Percentiles rank a stretch among this genome's conserved stretches.
Evolutionary conservation across 2,797 vertebrate genomes (phyloP).

Genomic region (Sparidentex hasta): DNA sequence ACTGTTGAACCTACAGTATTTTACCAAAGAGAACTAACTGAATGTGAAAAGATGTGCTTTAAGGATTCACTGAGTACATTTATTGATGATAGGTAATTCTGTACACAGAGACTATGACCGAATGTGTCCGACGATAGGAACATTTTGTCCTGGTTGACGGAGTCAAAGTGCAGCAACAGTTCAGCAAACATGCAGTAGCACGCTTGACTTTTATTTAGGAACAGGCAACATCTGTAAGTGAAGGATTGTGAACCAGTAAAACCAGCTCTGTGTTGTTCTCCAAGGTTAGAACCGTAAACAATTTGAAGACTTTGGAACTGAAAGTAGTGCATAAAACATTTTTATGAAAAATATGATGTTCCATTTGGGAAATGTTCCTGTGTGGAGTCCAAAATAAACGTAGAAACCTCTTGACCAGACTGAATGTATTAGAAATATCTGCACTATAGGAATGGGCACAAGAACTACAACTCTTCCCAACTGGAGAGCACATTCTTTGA

Average conservation of each 20-base stretch:
- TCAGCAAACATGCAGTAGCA: slow-evolving; percentile 22
- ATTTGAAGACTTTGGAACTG: not conserved
- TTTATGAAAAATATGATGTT: not conserved
- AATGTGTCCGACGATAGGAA: not conserved
- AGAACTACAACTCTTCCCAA: not conserved
- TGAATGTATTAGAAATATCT: not conserved
- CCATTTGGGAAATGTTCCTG: not conserved
- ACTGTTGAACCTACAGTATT: not conserved
- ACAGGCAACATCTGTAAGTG: not conserved
- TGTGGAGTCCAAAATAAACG: not conserved
- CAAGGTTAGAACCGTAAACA: not conserved
- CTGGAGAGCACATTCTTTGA: not conserved
- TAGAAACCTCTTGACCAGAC: not conserved
- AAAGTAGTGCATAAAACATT: not conserved
- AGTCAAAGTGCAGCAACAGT: slow-evolving; percentile 15
- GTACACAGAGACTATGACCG: not conserved
- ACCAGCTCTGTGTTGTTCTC: not conserved
- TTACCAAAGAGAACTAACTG: not conserved
- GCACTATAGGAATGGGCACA: not conserved
- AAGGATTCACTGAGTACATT: not conserved
- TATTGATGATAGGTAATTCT: not conserved
- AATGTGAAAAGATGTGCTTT: not conserved
- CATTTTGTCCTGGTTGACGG: not conserved
- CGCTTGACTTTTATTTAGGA: slow-evolving; percentile 1
- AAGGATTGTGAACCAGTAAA: not conserved